Evolutionary conservation across 2,888 invertebrate species (phyloP), one percentile per base, ranked within the genome.

Genomic region (Ophion obscuratus): DNA sequence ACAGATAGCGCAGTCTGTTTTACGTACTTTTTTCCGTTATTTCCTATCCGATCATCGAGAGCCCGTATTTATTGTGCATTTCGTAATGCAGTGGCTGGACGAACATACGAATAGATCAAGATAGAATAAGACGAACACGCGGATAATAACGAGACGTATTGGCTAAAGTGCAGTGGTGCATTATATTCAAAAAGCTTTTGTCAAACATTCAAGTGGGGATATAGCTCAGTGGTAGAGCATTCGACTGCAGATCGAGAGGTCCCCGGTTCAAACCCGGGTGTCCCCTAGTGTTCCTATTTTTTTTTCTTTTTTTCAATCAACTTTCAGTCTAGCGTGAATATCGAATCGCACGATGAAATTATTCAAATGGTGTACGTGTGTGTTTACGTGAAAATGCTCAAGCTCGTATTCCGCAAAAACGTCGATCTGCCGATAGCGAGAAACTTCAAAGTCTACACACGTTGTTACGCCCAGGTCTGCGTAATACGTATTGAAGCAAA

Each of bases 161-260:
- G 4, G 20, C 2, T 40, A 40, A 27, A 64, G 0, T 6, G 1
- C 5, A 10, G 17, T 24, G 9, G 11, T 53, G n/a, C 2, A 0
- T n/a, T 66, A 59, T 40, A 24, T 24, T 0, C 0, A 2, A 24
- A 53, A n/a, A 66, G n/a, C 57, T 67, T 24, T 59, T 9, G 5
- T 1, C 1, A 0, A 31, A 68, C 10, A 40, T 5, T 53, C 68
- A 83, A 86, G 27, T 90, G 96, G 96, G 96, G 95, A 95, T 96
- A 96, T 96, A 96, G 96, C 96, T 96, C 96, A 96, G 96, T 96
- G 96, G 96, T 96, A 96, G 96, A 96, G 96, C 96, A 96, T 96
- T 96, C 96, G 96, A 96, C 96, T 96, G 96, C 96, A 96, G 96
- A 96, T 96, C 96, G 96, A 96, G 96, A 96, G 96, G 96, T 96